Base-by-base conservation (phyloP, 92 coral and sea anemone species). In the Palythoa heliodiscus region DNA sequence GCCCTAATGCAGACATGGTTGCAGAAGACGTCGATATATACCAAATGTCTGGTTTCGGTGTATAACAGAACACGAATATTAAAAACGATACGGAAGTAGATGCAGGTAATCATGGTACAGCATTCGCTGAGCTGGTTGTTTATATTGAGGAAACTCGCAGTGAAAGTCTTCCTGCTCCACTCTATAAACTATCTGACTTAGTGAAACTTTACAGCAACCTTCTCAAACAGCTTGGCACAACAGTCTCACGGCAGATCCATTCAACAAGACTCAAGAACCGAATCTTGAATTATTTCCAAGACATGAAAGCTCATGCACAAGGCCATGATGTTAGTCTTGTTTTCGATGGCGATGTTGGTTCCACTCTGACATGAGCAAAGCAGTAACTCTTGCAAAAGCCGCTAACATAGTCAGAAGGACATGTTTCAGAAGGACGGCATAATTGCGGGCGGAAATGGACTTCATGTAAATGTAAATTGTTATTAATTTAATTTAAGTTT, bases 121-220 rank as follows among this genome's bases (percentile, higher is more conserved):
- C 85, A 37, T 89, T 89, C 38, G 84, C 92, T 55, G 89, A 70
- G 48, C 89, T 85, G 60, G 87, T 89, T 54, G 61, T 88, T 2
- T 86, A 73, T 76, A 88, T 83, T 53, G 89, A 84, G 38, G 86
- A 85, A n/a, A 75, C 77, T 47, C 70, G 77, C 47, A 29, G 50
- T 12, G 86, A 78, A 82, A 75, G 79, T 67, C 76, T n/a, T 43
- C 60, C 78, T 10, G 87, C 89, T 24, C 7, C 50, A 43, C 0
- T 43, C 64, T 86, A 86, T 54, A 89, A 89, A 76, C 11, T 78
- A 48, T 79, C 92, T 47, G 89, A 89, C 83, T 77, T 86, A 19
- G 52, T 66, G 43, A 85, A 60, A 40, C 47, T 85, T 53, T 89
- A 89, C 89, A 63, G 73, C 71, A 43, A 23, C 74, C 73, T 87